Conservation (phyloP, 2,797 vertebrate genomes). For the Pteropus rufus region DNA sequence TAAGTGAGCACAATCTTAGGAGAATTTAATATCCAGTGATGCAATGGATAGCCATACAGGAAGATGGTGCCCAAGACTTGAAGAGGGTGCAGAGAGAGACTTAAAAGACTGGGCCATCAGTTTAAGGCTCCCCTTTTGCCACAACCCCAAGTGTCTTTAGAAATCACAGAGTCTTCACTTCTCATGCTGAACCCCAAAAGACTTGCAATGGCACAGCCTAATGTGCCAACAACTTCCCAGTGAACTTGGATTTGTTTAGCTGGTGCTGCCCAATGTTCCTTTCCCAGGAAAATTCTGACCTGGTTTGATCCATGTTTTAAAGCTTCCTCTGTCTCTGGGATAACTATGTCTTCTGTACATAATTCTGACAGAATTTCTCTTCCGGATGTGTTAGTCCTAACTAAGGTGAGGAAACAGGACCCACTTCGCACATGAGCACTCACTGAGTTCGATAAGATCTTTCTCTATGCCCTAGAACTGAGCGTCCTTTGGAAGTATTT, state of each 20-base stretch:
- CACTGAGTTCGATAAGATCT: slow-evolving; percentile 53
- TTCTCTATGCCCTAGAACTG: slow-evolving; percentile 28
- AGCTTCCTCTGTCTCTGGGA: neutral
- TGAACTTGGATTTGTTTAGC: neutral
- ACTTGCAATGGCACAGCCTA: neutral
- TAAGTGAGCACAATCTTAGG: neutral
- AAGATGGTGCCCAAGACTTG: neutral
- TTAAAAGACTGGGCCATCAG: neutral
- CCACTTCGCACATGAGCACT: slow-evolving; percentile 39
- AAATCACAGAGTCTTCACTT: neutral
- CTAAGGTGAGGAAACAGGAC: slow-evolving; percentile 61
- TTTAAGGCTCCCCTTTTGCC: neutral
- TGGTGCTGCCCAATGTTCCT: neutral
- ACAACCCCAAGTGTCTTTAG: neutral
- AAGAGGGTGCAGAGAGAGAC: neutral
- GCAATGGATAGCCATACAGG: neutral
- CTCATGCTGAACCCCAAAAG: neutral
- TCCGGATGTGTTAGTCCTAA: slow-evolving; percentile 57
- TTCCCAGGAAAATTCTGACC: neutral
- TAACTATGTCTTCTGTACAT: neutral
- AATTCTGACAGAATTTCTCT: slow-evolving; percentile 67
- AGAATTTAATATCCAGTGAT: neutral
- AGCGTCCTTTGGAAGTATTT: slow-evolving; percentile 43
- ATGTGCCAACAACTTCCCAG: neutral
- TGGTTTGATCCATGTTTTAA: slow-evolving; percentile 6